Evolutionary conservation across 2,888 invertebrate genomes (phyloP).

Genomic region (Nymphalis polychloros): DNA sequence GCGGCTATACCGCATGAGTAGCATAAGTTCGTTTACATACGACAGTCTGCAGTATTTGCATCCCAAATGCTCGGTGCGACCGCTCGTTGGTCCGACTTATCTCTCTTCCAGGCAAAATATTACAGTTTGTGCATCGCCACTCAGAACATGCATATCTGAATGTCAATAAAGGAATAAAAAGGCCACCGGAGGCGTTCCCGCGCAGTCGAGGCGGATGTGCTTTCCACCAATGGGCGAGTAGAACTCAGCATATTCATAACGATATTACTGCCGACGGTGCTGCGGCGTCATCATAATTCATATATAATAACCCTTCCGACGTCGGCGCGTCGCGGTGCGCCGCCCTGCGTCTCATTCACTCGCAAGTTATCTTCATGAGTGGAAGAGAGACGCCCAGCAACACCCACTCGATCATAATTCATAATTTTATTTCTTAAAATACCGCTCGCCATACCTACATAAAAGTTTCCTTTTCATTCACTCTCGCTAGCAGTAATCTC

Average conservation of each 20-base stretch:
- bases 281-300: constrained; percentile 81
- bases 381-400: constrained; percentile 64
- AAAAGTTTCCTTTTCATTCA: constrained; percentile 61
- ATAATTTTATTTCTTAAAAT: constrained; percentile 75
- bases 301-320: constrained; percentile 82
- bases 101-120: constrained; percentile 76
- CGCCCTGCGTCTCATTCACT: constrained; percentile 70
- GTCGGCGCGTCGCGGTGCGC: constrained; percentile 61
- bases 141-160: constrained; percentile 80
- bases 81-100: constrained; percentile 73
- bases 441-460: constrained; percentile 52
- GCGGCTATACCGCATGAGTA: constrained; percentile 76
- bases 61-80: constrained; percentile 77
- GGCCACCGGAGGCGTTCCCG: constrained; percentile 78
- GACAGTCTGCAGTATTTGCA: constrained; percentile 79
- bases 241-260: constrained; percentile 81
- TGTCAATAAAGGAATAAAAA: constrained; percentile 80
- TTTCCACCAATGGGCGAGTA: constrained; percentile 78
- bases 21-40: constrained; percentile 81
- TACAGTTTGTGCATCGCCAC: constrained; percentile 79
- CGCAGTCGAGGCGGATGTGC: constrained; percentile 75
- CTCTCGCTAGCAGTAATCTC: constrained; percentile 35
- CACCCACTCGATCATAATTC: constrained; percentile 77
- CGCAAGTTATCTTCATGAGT: constrained; percentile 50
- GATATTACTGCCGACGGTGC: constrained; percentile 79